phyloP scores from a whole-genome alignment of 2,797 vertebrate genomes.

The Sarcoramphus papa region DNA sequence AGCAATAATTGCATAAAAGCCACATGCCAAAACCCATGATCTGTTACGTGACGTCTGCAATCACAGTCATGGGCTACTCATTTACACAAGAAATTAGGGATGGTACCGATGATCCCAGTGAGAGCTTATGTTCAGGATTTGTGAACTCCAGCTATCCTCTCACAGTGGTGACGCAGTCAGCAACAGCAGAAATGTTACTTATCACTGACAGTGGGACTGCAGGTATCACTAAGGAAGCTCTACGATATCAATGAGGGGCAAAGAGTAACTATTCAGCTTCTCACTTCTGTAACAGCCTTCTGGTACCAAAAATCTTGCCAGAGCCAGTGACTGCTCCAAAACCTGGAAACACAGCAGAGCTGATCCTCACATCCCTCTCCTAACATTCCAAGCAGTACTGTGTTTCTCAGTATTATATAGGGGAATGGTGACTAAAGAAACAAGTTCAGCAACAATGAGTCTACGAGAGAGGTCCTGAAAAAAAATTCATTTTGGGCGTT shows the following conservation, averaged over 20 bases:
- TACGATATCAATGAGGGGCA: rapidly evolving
- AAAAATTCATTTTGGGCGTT: background rate
- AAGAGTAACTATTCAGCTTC: background rate
- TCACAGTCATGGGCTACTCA: background rate
- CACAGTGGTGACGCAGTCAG: background rate
- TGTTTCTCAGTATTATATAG: background rate
- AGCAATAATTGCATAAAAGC: background rate
- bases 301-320: background rate
- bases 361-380: background rate
- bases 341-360: background rate
- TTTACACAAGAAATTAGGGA: background rate
- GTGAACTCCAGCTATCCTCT: background rate
- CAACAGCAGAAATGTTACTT: background rate
- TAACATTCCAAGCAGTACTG: background rate
- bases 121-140: background rate
- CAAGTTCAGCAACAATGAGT: background rate
- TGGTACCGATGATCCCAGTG: background rate
- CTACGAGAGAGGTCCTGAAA: background rate
- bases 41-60: background rate
- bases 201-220: background rate
- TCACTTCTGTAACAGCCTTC: background rate
- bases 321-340: background rate
- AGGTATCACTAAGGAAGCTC: background rate
- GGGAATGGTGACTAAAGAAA: background rate
- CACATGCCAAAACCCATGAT: background rate